A percentile compares a stretch with the other conserved stretches of the same genome.
These are phyloP conservation scores for Dermatemys mawii DNA, from an alignment of 2,113 vertebrate genomes.

Conservation along the genomic window DNA sequence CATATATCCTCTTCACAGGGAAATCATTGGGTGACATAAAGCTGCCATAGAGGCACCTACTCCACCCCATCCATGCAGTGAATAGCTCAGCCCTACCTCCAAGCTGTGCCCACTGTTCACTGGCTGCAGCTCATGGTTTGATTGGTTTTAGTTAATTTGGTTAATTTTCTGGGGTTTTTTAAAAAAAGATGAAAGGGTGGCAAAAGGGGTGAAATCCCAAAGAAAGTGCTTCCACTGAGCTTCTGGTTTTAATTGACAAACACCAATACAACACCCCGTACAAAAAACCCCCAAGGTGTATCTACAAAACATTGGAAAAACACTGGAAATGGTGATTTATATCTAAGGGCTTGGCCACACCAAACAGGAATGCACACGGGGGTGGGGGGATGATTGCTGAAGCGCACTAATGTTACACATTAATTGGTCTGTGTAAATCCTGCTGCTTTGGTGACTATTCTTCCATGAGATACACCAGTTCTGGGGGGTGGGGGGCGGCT, in stretches of 20 bases:
- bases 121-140: not conserved
- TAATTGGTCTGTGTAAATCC: not conserved
- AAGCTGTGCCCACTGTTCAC: not conserved
- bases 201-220: not conserved
- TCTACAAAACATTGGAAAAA: not conserved
- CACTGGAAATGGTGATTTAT: not conserved
- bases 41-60: not conserved
- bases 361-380: not conserved
- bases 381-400: not conserved
- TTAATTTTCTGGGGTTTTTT: not conserved
- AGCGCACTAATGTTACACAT: not conserved
- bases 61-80: not conserved
- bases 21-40: not conserved
- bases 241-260: not conserved
- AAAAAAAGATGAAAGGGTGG: not conserved
- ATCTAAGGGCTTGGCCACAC: not conserved
- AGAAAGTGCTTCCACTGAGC: not conserved
- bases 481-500: too few relatives aligned
- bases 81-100: rapidly evolving
- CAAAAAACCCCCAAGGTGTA: not conserved
- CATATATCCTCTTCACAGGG: not conserved
- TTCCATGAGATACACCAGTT: too few relatives aligned
- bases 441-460: too few relatives aligned
- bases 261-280: not conserved
- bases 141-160: not conserved